These are phyloP conservation scores for Sisyra terminalis DNA, from an alignment of 2,888 invertebrate genomes.

Conservation along the genomic window DNA sequence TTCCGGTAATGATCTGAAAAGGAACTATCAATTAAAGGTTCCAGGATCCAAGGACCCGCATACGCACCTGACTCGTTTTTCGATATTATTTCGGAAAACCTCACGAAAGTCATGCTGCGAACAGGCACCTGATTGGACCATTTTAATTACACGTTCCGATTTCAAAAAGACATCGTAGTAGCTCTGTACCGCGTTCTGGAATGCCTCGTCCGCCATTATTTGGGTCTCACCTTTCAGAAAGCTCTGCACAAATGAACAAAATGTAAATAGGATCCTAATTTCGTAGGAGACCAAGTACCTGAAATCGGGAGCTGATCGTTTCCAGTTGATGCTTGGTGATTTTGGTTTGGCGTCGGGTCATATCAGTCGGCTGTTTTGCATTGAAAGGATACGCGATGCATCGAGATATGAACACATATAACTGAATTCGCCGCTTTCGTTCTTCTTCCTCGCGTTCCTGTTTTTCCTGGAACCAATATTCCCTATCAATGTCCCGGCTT, in stretches of 20 bases:
- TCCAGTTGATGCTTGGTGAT: conserved; percentile 92
- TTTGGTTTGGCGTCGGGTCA: conserved; percentile 91
- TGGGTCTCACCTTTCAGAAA: conserved; percentile 98
- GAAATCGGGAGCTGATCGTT: conserved; percentile 85
- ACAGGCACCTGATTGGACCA: conserved; percentile 96
- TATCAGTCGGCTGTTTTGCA: conserved; percentile 97
- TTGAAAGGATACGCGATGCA: conserved; percentile 99
- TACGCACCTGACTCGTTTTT: conserved; percentile 80
- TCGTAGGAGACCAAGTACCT: too few species aligned
- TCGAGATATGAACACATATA: conserved; percentile 96
- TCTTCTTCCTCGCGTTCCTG: conserved; percentile 95
- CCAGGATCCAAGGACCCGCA: not conserved
- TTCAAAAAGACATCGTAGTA: conserved; percentile 92
- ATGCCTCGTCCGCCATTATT: conserved; percentile 94
- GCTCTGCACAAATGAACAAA: conserved; percentile 37
- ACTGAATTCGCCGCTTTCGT: conserved; percentile 80
- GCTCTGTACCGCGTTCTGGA: conserved; percentile 95
- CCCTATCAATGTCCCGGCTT: too few species aligned
- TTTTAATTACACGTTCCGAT: conserved; percentile 88
- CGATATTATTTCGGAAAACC: conserved; percentile 95
- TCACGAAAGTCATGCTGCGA: conserved; percentile 98
- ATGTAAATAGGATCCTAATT: too few species aligned
- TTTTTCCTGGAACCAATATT: conserved; percentile 45
- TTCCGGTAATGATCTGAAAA: conserved; percentile 82
- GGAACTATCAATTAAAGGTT: not conserved